phyloP scores from a whole-genome alignment of 2,797 vertebrate species.

The Gymnothorax reevesii region DNA sequence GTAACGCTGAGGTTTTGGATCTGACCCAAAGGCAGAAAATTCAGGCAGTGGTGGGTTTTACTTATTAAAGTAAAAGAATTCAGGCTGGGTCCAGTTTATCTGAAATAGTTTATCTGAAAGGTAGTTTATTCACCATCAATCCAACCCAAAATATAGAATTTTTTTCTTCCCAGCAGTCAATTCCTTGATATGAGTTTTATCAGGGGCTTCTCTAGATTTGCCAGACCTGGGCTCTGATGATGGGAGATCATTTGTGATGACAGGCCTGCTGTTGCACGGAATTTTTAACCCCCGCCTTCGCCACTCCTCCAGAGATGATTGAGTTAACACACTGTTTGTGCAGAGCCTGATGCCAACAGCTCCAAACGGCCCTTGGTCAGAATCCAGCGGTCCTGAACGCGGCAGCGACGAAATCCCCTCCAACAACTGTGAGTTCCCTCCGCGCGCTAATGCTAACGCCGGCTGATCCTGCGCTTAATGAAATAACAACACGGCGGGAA shows the following conservation, averaged over 20 bases:
- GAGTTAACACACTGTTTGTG: slow-evolving; percentile 68
- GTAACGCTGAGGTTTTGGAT: too few species aligned
- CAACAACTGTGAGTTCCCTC: slow-evolving; percentile 43
- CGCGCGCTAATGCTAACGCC: slow-evolving; percentile 43
- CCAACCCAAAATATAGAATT: background rate
- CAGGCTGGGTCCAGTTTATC: slow-evolving; percentile 20
- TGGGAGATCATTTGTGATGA: slow-evolving; percentile 61
- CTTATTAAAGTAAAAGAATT: background rate
- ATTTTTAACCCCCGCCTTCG: slow-evolving; percentile 59
- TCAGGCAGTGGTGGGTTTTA: background rate
- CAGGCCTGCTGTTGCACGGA: slow-evolving; percentile 57
- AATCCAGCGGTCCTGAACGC: background rate
- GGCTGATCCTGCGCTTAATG: slow-evolving; percentile 14
- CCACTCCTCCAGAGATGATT: slow-evolving; percentile 57
- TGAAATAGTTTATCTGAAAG: slow-evolving; percentile 37
- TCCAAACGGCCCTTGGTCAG: background rate
- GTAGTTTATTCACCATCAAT: slow-evolving; percentile 42
- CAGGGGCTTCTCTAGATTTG: slow-evolving; percentile 47
- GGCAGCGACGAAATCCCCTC: slow-evolving; percentile 18
- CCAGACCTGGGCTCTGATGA: slow-evolving; percentile 48
- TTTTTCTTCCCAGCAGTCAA: slow-evolving; percentile 34
- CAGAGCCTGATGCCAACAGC: slow-evolving; percentile 54
- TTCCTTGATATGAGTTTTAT: slow-evolving; percentile 50
- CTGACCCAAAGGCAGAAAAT: too few species aligned
- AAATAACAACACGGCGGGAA: slow-evolving; percentile 12